Evolutionary conservation across 2,888 invertebrate species (phyloP).

Genomic region (Amblyteles armatorius): DNA sequence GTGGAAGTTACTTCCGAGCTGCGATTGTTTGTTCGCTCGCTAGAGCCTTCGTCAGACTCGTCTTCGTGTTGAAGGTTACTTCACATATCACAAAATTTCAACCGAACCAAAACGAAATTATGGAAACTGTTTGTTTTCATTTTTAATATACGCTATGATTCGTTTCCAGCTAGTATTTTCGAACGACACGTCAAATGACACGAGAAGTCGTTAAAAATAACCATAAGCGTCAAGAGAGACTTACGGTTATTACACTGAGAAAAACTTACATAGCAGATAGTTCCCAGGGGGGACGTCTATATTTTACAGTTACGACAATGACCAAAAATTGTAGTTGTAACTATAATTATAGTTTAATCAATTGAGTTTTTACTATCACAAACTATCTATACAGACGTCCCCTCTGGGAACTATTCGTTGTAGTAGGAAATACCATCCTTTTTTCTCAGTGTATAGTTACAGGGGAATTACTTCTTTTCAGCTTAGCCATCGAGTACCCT

Average conservation of each 20-base stretch:
- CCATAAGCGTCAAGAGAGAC: neutral
- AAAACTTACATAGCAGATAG: no score
- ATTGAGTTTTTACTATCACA: no score
- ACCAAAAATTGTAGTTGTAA: no score
- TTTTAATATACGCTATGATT: neutral
- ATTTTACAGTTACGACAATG: no score
- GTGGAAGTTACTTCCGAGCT: neutral
- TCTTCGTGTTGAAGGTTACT: neutral
- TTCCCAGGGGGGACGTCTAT: no score
- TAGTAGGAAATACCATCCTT: no score
- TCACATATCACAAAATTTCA: neutral
- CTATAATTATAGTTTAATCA: no score
- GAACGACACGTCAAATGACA: neutral
- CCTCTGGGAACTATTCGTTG: no score
- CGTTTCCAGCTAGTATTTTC: neutral
- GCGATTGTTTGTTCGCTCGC: neutral
- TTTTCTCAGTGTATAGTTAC: no score
- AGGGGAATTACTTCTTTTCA: neutral
- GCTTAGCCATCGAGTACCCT: neutral
- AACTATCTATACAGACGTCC: no score
- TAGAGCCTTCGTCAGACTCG: neutral
- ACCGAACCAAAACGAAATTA: neutral
- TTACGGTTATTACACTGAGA: neutral
- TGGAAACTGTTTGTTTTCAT: neutral
- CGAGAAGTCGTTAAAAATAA: neutral